These are phyloP conservation scores for Sphaeramia orbicularis DNA, from an alignment of 2,797 vertebrate genomes.

Conservation along the genomic window DNA sequence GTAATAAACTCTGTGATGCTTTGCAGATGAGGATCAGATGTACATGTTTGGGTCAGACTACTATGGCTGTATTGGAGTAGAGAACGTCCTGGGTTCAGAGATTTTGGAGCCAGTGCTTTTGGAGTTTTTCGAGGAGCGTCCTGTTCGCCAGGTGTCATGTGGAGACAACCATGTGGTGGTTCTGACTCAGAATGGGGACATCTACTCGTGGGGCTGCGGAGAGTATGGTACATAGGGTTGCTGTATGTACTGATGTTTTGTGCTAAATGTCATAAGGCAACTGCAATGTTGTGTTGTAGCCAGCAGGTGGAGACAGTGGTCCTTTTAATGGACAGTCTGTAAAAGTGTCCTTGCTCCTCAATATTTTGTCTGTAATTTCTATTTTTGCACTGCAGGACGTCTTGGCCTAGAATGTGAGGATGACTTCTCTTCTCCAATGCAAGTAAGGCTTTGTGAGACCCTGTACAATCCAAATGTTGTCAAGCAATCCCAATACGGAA, in stretches of 20 bases:
- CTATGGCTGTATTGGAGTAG: slow-evolving; percentile 96
- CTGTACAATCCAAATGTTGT: not conserved
- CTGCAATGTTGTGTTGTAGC: slow-evolving; percentile 35
- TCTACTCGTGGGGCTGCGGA: slow-evolving; percentile 97
- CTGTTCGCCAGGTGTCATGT: slow-evolving; percentile 94
- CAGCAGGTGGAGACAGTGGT: slow-evolving; percentile 58
- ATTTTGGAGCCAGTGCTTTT: slow-evolving; percentile 93
- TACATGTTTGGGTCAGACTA: slow-evolving; percentile 99
- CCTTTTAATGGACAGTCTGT: not conserved
- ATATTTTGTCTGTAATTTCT: slow-evolving; percentile 4
- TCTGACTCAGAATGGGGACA: slow-evolving; percentile 90
- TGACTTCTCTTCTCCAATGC: slow-evolving; percentile 93
- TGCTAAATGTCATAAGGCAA: not conserved
- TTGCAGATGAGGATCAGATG: slow-evolving; percentile 95
- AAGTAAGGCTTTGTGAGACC: slow-evolving; percentile 81
- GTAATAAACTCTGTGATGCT: not conserved
- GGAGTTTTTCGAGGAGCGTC: slow-evolving; percentile 92
- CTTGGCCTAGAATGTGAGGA: slow-evolving; percentile 97
- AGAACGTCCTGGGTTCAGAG: slow-evolving; percentile 87
- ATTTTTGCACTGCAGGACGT: slow-evolving; percentile 86
- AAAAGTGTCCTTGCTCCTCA: not conserved
- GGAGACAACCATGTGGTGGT: slow-evolving; percentile 97
- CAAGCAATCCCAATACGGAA: not conserved
- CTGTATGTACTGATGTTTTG: slow-evolving; percentile 24
- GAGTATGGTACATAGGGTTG: slow-evolving; percentile 72